These are phyloP conservation scores for Arothron firmamentum DNA, from an alignment of 2,113 vertebrate species.

Conservation along the genomic window DNA sequence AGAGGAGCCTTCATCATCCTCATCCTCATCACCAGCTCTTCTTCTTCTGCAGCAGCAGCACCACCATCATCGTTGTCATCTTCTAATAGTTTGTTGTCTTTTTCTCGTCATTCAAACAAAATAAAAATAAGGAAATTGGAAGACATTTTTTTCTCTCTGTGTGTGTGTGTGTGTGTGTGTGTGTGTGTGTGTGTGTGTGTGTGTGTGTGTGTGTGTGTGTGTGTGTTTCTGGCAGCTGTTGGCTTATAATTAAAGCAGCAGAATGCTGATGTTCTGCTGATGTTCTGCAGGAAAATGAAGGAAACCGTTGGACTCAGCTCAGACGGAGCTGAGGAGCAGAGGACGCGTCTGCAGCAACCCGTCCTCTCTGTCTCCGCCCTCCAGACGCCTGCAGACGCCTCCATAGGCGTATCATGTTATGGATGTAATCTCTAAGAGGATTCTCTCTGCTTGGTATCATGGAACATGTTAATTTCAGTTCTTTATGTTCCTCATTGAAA, in stretches of 20 bases:
- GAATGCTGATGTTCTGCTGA: too few relatives aligned
- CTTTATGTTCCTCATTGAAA: conserved; percentile 68
- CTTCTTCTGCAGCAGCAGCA: too few relatives aligned
- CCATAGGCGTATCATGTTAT: conserved; percentile 69
- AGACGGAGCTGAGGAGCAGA: background rate
- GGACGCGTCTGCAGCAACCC: background rate
- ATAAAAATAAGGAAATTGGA: too few relatives aligned
- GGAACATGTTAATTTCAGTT: conserved; percentile 70
- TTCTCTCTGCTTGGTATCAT: conserved; percentile 71
- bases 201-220: background rate
- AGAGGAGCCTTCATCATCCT: too few relatives aligned
- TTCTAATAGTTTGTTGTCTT: too few relatives aligned
- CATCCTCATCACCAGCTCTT: too few relatives aligned
- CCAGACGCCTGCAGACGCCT: conserved; percentile 45
- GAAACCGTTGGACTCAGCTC: background rate
- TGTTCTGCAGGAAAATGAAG: conserved; percentile 4
- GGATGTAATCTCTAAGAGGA: conserved; percentile 73
- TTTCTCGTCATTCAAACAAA: too few relatives aligned
- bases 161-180: background rate
- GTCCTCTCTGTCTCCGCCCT: conserved; percentile 49
- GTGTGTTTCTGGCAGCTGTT: too few relatives aligned
- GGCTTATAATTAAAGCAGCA: too few relatives aligned
- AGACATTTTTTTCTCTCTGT: too few relatives aligned
- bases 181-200: background rate
- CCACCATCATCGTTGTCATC: too few relatives aligned